Conservation (phyloP, 2,113 vertebrate genomes). For the Noturus placidus region DNA sequence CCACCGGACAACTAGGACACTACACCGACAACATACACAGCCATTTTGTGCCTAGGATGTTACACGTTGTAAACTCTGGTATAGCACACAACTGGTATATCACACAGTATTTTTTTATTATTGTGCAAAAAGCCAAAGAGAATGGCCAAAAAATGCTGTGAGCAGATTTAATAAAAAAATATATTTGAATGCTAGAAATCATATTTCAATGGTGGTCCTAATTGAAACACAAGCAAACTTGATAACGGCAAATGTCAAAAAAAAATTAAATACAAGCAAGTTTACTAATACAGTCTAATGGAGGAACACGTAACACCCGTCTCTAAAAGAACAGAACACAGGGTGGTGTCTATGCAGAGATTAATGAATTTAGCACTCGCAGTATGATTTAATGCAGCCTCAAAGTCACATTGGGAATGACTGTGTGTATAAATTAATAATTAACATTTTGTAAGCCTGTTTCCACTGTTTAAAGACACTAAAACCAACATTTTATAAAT, state of each 20-base stretch:
- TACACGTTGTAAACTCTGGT: background rate
- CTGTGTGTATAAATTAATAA: background rate
- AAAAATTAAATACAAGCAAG: background rate
- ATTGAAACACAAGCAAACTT: background rate
- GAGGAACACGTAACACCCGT: background rate
- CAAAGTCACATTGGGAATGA: background rate
- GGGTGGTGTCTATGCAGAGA: background rate
- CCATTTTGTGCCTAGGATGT: conserved; percentile 18
- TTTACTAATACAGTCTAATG: background rate
- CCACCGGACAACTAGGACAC: background rate
- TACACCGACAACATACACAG: background rate
- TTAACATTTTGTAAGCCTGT: background rate
- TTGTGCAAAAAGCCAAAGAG: background rate
- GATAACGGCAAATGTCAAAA: background rate
- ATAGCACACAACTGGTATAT: background rate
- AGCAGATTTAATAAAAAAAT: conserved; percentile 15
- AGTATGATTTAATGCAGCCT: background rate
- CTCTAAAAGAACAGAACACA: background rate
- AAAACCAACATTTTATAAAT: background rate
- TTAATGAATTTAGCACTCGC: background rate
- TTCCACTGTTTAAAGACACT: no score
- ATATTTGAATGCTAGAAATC: background rate
- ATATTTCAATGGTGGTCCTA: background rate
- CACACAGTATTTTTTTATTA: background rate
- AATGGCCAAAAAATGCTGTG: background rate